phyloP scores from a whole-genome alignment of 1,140 invertebrate species.

The Melitaea cinxia region DNA sequence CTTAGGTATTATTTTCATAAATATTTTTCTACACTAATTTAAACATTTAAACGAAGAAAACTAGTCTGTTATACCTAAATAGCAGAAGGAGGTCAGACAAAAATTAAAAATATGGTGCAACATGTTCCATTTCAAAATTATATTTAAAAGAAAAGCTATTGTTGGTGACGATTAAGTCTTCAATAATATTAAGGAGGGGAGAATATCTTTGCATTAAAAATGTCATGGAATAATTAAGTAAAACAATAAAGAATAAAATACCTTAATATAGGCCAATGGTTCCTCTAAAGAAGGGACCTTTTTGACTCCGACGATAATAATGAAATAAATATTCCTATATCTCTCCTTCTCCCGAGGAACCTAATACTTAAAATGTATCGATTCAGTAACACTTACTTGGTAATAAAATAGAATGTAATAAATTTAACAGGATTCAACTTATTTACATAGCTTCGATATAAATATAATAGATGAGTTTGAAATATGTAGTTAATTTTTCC shows the following conservation, averaged over 20 bases:
- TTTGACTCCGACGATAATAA: conserved; percentile 1
- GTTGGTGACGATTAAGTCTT: not conserved
- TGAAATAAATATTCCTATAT: conserved; percentile 39
- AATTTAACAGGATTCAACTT: conserved; percentile 80
- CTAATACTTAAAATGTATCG: conserved; percentile 70
- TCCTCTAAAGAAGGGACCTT: conserved; percentile 64
- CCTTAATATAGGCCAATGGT: conserved; percentile 67
- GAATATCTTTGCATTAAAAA: conserved; percentile 12
- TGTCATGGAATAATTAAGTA: conserved; percentile 30
- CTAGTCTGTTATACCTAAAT: conserved; percentile 16
- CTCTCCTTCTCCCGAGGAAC: conserved; percentile 65
- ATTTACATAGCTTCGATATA: conserved; percentile 70
- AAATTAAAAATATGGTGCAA: not conserved
- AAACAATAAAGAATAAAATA: conserved; percentile 21
- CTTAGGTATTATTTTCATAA: conserved; percentile 23
- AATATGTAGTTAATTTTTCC: conserved; percentile 13
- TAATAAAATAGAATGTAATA: conserved; percentile 81
- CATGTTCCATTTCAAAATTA: not conserved
- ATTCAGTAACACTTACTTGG: conserved; percentile 75
- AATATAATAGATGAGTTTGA: conserved; percentile 30
- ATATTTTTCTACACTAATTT: conserved; percentile 32
- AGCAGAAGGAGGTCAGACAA: not conserved
- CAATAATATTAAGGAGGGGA: not conserved
- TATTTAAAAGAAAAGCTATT: not conserved
- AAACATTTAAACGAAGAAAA: conserved; percentile 34